These are phyloP conservation scores for Halcyon badia DNA, from an alignment of 2,797 vertebrate species.

Conservation along the genomic window DNA sequence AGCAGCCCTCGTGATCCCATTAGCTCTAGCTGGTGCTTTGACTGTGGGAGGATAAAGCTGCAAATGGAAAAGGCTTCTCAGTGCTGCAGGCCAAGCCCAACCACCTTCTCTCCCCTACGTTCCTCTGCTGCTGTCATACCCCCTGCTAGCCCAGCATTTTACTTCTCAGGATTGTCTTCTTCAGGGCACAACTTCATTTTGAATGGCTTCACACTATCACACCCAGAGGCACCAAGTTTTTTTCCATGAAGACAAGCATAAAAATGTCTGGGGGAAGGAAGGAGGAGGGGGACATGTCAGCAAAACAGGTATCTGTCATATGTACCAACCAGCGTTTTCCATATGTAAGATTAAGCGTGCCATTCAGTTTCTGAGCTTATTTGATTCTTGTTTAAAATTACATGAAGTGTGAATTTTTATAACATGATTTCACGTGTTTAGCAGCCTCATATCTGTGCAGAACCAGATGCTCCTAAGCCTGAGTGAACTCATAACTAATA, in stretches of 20 bases:
- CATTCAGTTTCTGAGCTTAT: not conserved
- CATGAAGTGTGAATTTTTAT: not conserved
- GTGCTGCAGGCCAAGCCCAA: not conserved
- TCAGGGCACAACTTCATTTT: not conserved
- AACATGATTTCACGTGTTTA: not conserved
- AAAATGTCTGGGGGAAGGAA: not conserved
- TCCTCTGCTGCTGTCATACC: not conserved
- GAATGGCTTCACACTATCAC: not conserved
- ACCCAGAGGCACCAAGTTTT: not conserved
- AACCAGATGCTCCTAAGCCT: not conserved
- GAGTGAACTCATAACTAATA: not conserved
- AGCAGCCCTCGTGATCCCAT: conserved; percentile 45
- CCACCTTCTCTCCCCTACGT: not conserved
- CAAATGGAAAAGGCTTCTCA: not conserved
- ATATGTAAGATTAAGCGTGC: not conserved
- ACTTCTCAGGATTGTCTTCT: not conserved
- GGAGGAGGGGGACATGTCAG: not conserved
- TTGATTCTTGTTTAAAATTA: not conserved
- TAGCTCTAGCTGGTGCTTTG: conserved; percentile 2
- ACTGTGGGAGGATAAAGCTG: not conserved
- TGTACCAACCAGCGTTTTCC: not conserved
- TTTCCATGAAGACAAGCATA: not conserved
- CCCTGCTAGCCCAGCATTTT: not conserved
- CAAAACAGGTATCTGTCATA: not conserved
- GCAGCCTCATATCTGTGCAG: not conserved